Evolutionary conservation across 2,797 vertebrate genomes (phyloP), one percentile per base, ranked within the genome.

Genomic region (Neosalanx taihuensis): DNA sequence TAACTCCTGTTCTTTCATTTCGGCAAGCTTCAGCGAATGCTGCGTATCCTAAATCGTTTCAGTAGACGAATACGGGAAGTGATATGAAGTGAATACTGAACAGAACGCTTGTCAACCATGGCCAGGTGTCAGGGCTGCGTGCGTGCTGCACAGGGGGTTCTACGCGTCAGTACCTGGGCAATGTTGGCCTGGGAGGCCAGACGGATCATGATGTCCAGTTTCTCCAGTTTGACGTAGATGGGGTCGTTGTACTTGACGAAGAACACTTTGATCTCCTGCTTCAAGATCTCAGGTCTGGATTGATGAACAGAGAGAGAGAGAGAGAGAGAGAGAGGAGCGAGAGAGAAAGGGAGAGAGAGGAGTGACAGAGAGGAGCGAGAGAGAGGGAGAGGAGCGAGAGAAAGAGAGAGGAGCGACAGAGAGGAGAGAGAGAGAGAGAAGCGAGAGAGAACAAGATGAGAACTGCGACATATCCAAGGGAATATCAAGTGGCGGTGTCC

Each of bases 191-290:
- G 97, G 7, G 97, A 99, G 4, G 97, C 97, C 89, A 99, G 83
- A 73, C 97, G 96, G 84, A 99, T 99, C 97, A 99, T 99, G 88
- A 99, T 99, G 90, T 99, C 97, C 89, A 99, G 90, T 75, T 99
- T 99, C 90, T 99, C 97, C 87, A 99, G 93, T 78, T 99, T 99
- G 83, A 99, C 96, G 0, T 99, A 99, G 88, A 99, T 99, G 0
- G 98, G 98, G 87, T 99, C 98, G 0, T 99, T 99, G 89, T 99
- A 99, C 84, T 99, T 99, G 71, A 99, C 98, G 10, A 99, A 99
- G 83, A 99, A 99, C 65, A 99, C 98, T 81, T 99, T 99, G 90
- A 99, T 99, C 89, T 99, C 97, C 0, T 99, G 97, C 89, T 99
- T 99, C 76, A 99, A 91, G 87, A 99, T 97, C 91, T 98, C 97